Conservation (phyloP, 2,888 invertebrate species). For the Mimumesa dahlbomi region DNA sequence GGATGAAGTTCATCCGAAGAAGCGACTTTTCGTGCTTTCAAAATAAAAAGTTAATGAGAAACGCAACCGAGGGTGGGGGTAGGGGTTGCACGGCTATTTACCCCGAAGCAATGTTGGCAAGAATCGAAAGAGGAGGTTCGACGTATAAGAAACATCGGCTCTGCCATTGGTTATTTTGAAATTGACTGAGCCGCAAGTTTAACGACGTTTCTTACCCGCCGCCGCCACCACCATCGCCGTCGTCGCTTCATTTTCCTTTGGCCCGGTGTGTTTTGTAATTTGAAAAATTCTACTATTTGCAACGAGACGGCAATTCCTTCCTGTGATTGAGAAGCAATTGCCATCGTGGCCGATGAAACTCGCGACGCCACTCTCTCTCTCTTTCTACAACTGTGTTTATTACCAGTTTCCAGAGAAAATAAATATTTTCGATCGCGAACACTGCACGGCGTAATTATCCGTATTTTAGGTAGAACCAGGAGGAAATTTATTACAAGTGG, state of each 20-base stretch:
- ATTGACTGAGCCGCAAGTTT: conserved; percentile 64
- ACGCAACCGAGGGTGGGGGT: conserved; percentile 44
- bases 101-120: conserved; percentile 46
- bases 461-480: too few species aligned
- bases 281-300: conserved; percentile 39
- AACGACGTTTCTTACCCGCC: conserved; percentile 40
- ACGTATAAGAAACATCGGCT: conserved; percentile 54
- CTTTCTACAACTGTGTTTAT: too few species aligned
- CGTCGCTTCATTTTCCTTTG: conserved; percentile 40
- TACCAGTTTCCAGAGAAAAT: too few species aligned
- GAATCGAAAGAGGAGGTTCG: conserved; percentile 52
- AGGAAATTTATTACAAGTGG: too few species aligned
- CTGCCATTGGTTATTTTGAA: conserved; percentile 63
- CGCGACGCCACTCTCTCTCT: too few species aligned
- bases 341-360: neutral
- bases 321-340: conserved; percentile 50
- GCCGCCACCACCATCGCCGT: too few species aligned
- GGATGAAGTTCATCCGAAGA: conserved; percentile 68
- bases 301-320: conserved; percentile 33
- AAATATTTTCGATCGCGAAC: too few species aligned
- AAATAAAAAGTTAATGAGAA: conserved; percentile 80
- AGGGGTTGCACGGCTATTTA: conserved; percentile 53
- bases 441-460: too few species aligned
- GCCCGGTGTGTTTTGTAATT: conserved; percentile 37
- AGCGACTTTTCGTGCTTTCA: conserved; percentile 73